Conservation (phyloP, 1,140 invertebrate species). For the Drosophila triauraria region DNA sequence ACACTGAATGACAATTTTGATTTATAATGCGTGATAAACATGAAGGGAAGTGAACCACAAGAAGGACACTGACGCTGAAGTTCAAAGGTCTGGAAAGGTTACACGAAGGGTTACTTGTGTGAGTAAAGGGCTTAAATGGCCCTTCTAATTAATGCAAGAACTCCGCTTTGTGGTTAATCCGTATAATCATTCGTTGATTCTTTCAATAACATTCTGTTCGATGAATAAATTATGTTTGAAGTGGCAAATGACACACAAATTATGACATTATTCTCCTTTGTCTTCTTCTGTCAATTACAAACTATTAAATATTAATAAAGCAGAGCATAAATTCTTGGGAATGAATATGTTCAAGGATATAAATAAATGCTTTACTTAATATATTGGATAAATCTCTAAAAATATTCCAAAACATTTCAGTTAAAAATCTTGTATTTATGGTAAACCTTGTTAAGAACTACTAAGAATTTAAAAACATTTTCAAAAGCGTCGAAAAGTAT, state of each 20-base stretch:
- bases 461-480: neutral
- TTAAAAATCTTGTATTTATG: neutral
- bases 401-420: too few relatives aligned
- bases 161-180: conserved; percentile 1
- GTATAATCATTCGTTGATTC: neutral
- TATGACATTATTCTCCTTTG: too few relatives aligned
- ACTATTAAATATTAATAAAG: too few relatives aligned
- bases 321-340: too few relatives aligned
- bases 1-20: conserved; percentile 56
- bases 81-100: conserved; percentile 12
- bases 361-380: too few relatives aligned
- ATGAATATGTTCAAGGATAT: too few relatives aligned
- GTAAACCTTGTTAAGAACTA: neutral
- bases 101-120: neutral
- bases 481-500: neutral
- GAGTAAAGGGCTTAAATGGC: neutral
- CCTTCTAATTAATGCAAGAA: neutral
- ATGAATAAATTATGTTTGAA: neutral
- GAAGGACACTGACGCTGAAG: conserved; percentile 4
- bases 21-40: conserved; percentile 62
- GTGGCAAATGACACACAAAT: too few relatives aligned
- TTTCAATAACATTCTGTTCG: neutral
- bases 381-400: too few relatives aligned
- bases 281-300: too few relatives aligned
- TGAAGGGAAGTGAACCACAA: conserved; percentile 12